Evolutionary conservation across 2,797 vertebrate genomes (phyloP).

Genomic region (Denticeps clupeoides): DNA sequence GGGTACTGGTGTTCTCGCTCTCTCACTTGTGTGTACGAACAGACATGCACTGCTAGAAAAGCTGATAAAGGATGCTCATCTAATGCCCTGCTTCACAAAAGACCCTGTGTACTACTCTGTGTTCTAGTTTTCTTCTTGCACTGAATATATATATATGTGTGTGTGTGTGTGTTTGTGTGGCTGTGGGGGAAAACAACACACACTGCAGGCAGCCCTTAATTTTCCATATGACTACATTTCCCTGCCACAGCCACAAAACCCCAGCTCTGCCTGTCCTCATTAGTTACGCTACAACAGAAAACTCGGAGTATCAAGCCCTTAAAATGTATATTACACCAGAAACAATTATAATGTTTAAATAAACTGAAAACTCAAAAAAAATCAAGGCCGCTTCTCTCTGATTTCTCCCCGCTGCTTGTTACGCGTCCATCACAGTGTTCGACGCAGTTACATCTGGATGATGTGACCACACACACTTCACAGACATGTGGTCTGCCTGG

Average conservation of each 20-base stretch:
- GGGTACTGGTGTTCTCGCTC: constrained; percentile 1
- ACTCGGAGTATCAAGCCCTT: constrained; percentile 18
- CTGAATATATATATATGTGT: too few species aligned
- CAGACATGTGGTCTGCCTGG: constrained; percentile 16
- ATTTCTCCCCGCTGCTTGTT: constrained; percentile 27
- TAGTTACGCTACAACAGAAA: constrained; percentile 10
- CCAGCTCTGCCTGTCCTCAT: neutral
- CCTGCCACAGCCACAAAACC: neutral
- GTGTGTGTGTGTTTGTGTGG: neutral
- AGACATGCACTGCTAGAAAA: too few species aligned
- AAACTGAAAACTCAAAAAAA: constrained; percentile 11
- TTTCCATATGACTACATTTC: too few species aligned
- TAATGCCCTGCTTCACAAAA: too few species aligned
- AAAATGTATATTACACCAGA: constrained; percentile 13
- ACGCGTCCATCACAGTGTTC: constrained; percentile 1
- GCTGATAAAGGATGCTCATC: too few species aligned
- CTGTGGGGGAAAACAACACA: neutral
- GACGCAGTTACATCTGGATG: constrained; percentile 13
- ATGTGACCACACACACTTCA: constrained; percentile 11
- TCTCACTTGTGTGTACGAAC: neutral
- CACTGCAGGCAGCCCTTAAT: neutral
- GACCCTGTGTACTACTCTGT: too few species aligned
- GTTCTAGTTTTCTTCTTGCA: too few species aligned
- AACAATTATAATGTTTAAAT: constrained; percentile 3
- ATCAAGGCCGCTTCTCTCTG: constrained; percentile 50